Base-by-base conservation (phyloP, 2,888 invertebrate species). In the Zootermopsis nevadensis region DNA sequence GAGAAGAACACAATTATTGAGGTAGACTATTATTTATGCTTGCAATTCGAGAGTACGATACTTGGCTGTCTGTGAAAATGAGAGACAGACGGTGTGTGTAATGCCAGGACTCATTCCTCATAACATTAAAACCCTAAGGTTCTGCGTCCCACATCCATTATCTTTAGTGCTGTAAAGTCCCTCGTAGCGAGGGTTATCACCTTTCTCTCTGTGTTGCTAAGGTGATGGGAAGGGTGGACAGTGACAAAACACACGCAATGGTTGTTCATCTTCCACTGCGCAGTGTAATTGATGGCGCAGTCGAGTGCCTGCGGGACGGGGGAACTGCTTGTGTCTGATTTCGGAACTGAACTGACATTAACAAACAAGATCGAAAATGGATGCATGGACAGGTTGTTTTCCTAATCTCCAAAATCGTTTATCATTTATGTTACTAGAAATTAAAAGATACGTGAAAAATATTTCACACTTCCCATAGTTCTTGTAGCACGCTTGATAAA, bases 221-320 rank as follows among this genome's bases (percentile, higher is more conserved):
- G 69, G 69, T 33, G 69, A 69, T 33, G 33, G 33, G 31, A 69
- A 69, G 69, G 66, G 69, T 69, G 69, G 69, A 69, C 69, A 69
- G 31, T 69, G 69, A 69, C 69, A 69, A 60, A 69, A 69, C 69
- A 69, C 69, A 22, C 69, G 15, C 33, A 2, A 69, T 33, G 69
- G 22, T 31, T 69, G 33, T 33, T 60, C 60, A 10, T 24, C n/a
- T 12, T 60, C 0, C 60, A 48, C 19, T 48, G 38, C 10, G 48
- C 19, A 48, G 27, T 66, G 27, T 69, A 69, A 69, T 69, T 69
- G 69, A 33, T 69, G 33, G 69, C 1, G 31, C 7, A 22, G 27
- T 33, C 33, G 31, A 31, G 33, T 33, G 33, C 69, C 69, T 30
- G 33, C 31, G 69, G 69, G 66, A 48, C 19, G 19, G 0, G 19